Base-by-base conservation (phyloP, 37 sponge, comb jelly and placozoan species). In the Cladorhizidae sp. region DNA sequence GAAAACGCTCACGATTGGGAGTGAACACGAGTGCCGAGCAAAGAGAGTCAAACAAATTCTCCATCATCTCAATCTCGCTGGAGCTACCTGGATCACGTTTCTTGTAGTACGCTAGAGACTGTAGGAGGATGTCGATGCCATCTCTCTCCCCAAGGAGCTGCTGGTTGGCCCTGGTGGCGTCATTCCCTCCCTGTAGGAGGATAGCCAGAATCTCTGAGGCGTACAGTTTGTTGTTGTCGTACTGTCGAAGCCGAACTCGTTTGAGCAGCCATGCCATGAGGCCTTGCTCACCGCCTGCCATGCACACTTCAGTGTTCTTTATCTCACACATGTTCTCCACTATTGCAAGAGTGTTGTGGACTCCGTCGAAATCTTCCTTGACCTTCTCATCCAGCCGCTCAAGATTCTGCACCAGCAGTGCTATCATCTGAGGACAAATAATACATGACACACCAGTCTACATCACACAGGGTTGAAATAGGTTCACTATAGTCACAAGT, bases 31-130 rank as follows among this genome's bases (percentile, higher is more conserved):
- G 84, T 0, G 95, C 61, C 32, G 92, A 86, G 56, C 99, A 98
- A 35, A 98, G 92, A 64, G 89, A 93, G 74, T 98, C 97, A 85
- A 98, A 98, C 76, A 98, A 72, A 70, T 98, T 98, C 79, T 98
- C 97, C 92, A 98, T 87, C 89, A 96, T 80, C 64, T 98, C 99
- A 15, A 78, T 82, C 84, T 98, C 99, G 39, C 96, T 96, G 25
- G 82, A 28, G 14, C 88, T 79, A 11, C 73, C 43, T 0, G 99
- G 99, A 40, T 98, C 95, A 22, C 91, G 40, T 12, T 92, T 80
- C 83, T 96, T 96, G 86, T 98, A 98, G 80, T 92, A 87, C n/a
- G 99, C 90, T 73, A 98, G 76, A 25, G 89, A 75, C 75, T 98
- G 95, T 17, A 98, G 83, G 67, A 98, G 90, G 22, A 85, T 83